A percentile compares a stretch with the other conserved stretches of the same genome.
phyloP scores from a whole-genome alignment of 2,888 invertebrate genomes.

The Epicampocera succincta region DNA sequence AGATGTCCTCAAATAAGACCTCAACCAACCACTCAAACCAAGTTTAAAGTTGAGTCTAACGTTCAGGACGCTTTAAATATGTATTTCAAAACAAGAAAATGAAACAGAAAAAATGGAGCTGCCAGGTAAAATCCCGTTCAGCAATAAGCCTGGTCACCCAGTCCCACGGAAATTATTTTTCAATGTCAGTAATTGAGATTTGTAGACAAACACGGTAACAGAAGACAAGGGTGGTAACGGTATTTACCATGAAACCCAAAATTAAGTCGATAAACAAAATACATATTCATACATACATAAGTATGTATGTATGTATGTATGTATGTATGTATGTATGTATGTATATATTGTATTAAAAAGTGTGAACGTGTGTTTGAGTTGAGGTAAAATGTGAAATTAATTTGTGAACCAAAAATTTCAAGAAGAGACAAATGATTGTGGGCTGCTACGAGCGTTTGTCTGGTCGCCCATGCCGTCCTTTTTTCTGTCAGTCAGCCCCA shows the following conservation, averaged over 20 bases:
- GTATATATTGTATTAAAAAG: not conserved
- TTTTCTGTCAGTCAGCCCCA: conserved; percentile 43
- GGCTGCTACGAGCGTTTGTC: not conserved
- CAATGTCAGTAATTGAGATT: conserved; percentile 56
- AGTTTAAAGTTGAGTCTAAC: too few species aligned
- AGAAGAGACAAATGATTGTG: conserved; percentile 16
- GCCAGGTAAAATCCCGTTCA: too few species aligned
- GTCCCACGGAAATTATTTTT: conserved; percentile 20
- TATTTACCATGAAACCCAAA: conserved; percentile 46
- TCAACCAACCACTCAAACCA: too few species aligned
- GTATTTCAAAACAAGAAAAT: too few species aligned
- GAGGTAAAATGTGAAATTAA: conserved; percentile 5
- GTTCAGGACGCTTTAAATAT: too few species aligned
- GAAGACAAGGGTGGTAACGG: conserved; percentile 47
- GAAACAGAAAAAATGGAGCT: too few species aligned
- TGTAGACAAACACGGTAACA: conserved; percentile 27
- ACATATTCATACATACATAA: too few species aligned
- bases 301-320: too few species aligned
- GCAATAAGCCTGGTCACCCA: conserved; percentile 48
- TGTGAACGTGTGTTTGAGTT: not conserved
- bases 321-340: too few species aligned
- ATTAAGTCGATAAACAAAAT: conserved; percentile 19
- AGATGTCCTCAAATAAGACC: too few species aligned
- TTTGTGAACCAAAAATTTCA: not conserved
- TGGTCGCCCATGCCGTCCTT: conserved; percentile 11